Conservation (phyloP, 2,113 vertebrate species). For the Myanophis thanlyinensis region DNA sequence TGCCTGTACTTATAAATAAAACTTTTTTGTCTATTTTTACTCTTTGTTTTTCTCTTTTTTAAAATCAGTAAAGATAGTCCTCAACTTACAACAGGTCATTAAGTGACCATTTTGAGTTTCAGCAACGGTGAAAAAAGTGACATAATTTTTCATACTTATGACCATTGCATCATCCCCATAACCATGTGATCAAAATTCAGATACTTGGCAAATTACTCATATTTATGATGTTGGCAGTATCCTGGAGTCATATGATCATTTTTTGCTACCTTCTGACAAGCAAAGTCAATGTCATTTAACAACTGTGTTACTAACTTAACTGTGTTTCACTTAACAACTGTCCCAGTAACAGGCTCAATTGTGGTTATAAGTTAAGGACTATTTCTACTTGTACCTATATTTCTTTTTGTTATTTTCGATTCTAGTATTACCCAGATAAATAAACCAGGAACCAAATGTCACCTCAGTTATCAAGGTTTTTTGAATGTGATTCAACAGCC, state of each 20-base stretch:
- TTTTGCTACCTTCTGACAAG: too few relatives aligned
- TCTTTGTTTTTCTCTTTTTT: not conserved
- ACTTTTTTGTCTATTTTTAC: not conserved
- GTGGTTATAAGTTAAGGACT: too few relatives aligned
- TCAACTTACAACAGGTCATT: not conserved
- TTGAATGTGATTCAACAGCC: not conserved
- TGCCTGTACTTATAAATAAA: not conserved
- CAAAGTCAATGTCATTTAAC: too few relatives aligned
- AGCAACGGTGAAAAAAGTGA: not conserved
- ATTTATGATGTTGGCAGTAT: not conserved
- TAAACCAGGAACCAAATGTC: not conserved
- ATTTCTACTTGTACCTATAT: not conserved
- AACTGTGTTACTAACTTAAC: too few relatives aligned
- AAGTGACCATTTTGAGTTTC: not conserved
- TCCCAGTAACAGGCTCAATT: not conserved
- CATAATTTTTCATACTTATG: not conserved
- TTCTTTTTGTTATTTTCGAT: not conserved
- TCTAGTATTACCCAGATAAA: not conserved
- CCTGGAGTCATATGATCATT: not conserved
- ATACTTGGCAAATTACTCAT: not conserved
- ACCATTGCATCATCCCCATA: not conserved
- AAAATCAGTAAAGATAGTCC: not conserved
- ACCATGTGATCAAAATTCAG: not conserved
- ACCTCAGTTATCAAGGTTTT: not conserved
- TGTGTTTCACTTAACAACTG: not conserved